Base-by-base conservation (phyloP, 2,113 vertebrate genomes). In the Rhinoderma darwinii region DNA sequence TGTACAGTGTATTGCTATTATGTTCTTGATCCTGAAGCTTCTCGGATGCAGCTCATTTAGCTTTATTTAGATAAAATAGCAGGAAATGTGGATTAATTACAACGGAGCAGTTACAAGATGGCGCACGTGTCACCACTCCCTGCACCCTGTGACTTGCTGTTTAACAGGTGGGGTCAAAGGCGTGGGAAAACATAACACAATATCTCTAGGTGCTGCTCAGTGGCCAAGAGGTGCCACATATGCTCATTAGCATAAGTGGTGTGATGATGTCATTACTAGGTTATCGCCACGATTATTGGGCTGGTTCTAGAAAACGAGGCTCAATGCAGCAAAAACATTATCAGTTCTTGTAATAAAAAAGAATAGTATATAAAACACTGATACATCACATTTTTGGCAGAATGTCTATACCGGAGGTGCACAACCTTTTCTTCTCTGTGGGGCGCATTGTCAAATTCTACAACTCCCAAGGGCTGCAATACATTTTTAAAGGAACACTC, bases 1-100 rank as follows among this genome's bases (percentile, higher is more conserved):
- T 50, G 63, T 63, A 70, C 30, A 51, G 68, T 70, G 81, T 70
- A 50, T 83, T 30, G 44, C 68, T 47, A 83, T 83, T 83, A 70
- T 70, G 61, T 35, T 44, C 63, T 22, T 70, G 27, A 50, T 68
- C 43, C 61, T 25, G 43, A 12, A 8, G 43, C 63, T 50, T 32
- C 25, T 47, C 81, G 35, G 27, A 83, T 63, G 9, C 61, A 32
- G 41, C 81, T 83, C 61, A 70, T 83, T 83, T 47, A 50, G 61
- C 27, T 44, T 44, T 59, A 39, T 39, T 30, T 41, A 63, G 56
- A 82, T 68, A 70, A 83, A 68, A 44, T 68, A 70, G 63, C 41
- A 35, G 81, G 81, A 70, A 66, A 59, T 63, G 44, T 41, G 20
- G 68, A 72, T 39, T 72, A 72, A 72, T 72, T 72, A 41, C 39